Evolutionary conservation across 2,113 vertebrate species (phyloP), one percentile per base, ranked within the genome.

Genomic region (Ascaphus truei): DNA sequence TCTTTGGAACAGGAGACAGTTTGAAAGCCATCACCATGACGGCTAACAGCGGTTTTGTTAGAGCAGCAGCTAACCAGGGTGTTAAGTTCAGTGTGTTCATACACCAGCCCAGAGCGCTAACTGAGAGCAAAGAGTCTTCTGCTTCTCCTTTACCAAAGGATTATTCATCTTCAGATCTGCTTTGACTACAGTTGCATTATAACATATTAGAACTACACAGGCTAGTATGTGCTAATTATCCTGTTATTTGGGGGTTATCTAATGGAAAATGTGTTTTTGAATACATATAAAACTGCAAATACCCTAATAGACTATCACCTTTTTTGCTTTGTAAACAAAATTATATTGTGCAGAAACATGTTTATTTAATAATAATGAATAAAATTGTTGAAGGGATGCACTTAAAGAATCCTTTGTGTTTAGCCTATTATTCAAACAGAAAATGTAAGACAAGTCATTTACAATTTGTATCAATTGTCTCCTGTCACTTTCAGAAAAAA

Each of bases 41-140:
- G 0, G 97, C 97, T 3, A 99, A 99, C 65, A 96, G 93, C 36
- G 93, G 96, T 9, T 98, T 99, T 66, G 90, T 99, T 37, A 90
- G 97, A 62, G 95, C 97, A 4, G 95, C 97, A 0, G 92, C 92
- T 72, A 98, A 99, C 81, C 96, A 99, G 80, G 95, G 95, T 0
- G 91, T 98, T 53, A 92, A 83, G n/a, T 98, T 93, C 80, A 98
- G 93, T 20, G 97, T 98, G 55, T 98, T 98, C 73, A 85, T 98
- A 56, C 97, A 99, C 81, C 92, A 96, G 61, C 97, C 97, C 0
- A 86, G 97, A 47, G 97, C 96, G 0, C 62, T 99, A 71, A 99
- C 97, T 0, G 96, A 99, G 72, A 96, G 93, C 55, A 99, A 98
- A 79, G 95, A 99, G 77, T 87, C 90, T 79, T 77, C 90, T 71